A percentile compares a stretch with the other conserved stretches of the same genome.
Evolutionary conservation across 2,888 invertebrate species (phyloP).

Genomic region (Leucophora obtusa): DNA sequence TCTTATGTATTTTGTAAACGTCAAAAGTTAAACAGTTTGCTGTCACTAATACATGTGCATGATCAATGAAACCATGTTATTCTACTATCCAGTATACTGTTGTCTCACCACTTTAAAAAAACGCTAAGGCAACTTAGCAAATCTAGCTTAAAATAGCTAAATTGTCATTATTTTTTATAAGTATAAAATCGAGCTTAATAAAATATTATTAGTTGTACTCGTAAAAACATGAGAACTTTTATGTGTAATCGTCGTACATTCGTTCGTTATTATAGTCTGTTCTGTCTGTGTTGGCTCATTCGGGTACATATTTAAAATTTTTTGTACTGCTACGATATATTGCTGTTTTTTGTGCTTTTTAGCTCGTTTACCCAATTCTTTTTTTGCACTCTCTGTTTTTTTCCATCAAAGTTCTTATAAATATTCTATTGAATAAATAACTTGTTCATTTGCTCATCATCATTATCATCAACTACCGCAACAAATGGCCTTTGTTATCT

Average conservation of each 20-base stretch:
- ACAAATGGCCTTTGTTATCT: slow-evolving; percentile 61
- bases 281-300: slow-evolving; percentile 12
- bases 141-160: slow-evolving; percentile 31
- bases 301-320: slow-evolving; percentile 31
- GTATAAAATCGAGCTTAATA: slow-evolving; percentile 53
- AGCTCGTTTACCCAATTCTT: slow-evolving; percentile 9
- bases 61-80: no score
- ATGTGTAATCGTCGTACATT: slow-evolving; percentile 8
- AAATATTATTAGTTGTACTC: background rate
- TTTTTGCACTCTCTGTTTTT: slow-evolving; percentile 48
- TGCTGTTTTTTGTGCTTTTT: background rate
- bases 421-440: slow-evolving; percentile 60
- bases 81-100: no score
- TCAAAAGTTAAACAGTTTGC: no score
- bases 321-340: slow-evolving; percentile 1
- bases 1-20: no score
- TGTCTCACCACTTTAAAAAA: no score
- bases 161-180: slow-evolving; percentile 18
- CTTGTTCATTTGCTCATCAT: slow-evolving; percentile 51
- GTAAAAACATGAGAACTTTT: slow-evolving; percentile 37
- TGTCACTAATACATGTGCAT: no score
- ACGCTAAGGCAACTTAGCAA: no score
- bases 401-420: slow-evolving; percentile 37
- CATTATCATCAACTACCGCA: slow-evolving; percentile 1
- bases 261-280: slow-evolving; percentile 7